Base-by-base conservation (phyloP, 2,113 vertebrate species). In the Nyctereutes procyonoides region DNA sequence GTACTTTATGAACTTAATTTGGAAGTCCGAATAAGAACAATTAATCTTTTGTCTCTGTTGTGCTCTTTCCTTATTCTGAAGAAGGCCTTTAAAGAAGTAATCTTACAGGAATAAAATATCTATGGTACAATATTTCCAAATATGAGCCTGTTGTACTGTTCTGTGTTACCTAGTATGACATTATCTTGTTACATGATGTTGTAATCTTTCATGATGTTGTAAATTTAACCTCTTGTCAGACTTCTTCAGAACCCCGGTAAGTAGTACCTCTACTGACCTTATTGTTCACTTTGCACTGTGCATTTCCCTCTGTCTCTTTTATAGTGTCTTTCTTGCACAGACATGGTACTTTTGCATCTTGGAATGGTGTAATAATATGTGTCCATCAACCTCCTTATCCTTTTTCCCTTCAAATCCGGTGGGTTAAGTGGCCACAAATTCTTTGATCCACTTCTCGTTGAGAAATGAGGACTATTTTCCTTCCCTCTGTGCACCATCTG, bases 21-120 rank as follows among this genome's bases (percentile, higher is more conserved):
- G 35, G 80, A 95, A 81, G 65, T 90, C 32, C 4, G 58, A 79
- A 35, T 51, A 26, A 35, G 56, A 65, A 82, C 19, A 32, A 69
- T 69, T 63, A 62, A 62, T 80, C 32, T 74, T 80, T 65, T n/a
- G 17, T 86, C 77, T 87, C 80, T 91, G 11, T 55, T 84, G 13
- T 24, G 14, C 26, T 80, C 16, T 96, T 92, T 74, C 14, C 28
- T 96, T 3, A 56, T 10, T 56, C 43, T 83, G 56, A 95, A 96
- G 63, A 96, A 30, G 16, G 65, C 15, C 16, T 93, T 96, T 95
- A 24, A 38, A 90, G 63, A 95, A 65, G 7, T 76, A 32, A 93
- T 55, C 53, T 69, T 93, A 19, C 0, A 43, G 71, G n/a, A 88
- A 93, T 86, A 92, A 95, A 77, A 79, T 58, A 74, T 16, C 2